Conservation (phyloP, 1,140 invertebrate species). For the fruit fly (Drosophila melanogaster) region DNA sequence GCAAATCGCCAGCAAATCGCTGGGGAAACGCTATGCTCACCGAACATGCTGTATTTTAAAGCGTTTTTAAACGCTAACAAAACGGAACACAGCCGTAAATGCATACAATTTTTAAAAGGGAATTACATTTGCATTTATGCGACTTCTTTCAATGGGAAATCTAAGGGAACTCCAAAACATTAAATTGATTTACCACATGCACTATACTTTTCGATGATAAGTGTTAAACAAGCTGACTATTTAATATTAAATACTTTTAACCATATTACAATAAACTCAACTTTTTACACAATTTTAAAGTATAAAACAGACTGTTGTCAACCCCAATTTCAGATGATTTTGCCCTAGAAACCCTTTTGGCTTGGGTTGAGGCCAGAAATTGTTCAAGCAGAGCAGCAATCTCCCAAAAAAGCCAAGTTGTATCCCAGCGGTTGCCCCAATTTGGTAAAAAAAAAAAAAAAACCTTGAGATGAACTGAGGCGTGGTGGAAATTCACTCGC, state of each 20-base stretch:
- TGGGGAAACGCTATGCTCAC: slow-evolving; percentile 46
- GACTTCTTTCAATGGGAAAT: neutral
- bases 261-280: no score
- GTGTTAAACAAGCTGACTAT: no score
- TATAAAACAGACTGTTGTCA: slow-evolving; percentile 8
- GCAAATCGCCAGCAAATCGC: slow-evolving; percentile 65
- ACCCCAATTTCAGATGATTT: slow-evolving; percentile 17
- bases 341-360: slow-evolving; percentile 3
- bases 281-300: no score
- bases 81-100: slow-evolving; percentile 2
- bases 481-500: slow-evolving; percentile 60
- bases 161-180: no score
- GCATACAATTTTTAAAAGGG: slow-evolving; percentile 11
- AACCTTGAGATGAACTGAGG: slow-evolving; percentile 57
- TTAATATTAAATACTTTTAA: no score
- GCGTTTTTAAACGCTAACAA: slow-evolving; percentile 42
- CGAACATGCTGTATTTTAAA: slow-evolving; percentile 49
- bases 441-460: slow-evolving; percentile 48
- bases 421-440: slow-evolving; percentile 33
- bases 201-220: no score
- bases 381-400: slow-evolving; percentile 5
- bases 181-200: no score
- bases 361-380: slow-evolving; percentile 5
- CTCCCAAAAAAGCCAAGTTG: slow-evolving; percentile 3
- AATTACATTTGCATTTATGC: slow-evolving; percentile 22